Conservation (phyloP, 2,888 invertebrate genomes). For the Acrobasis consociella region DNA sequence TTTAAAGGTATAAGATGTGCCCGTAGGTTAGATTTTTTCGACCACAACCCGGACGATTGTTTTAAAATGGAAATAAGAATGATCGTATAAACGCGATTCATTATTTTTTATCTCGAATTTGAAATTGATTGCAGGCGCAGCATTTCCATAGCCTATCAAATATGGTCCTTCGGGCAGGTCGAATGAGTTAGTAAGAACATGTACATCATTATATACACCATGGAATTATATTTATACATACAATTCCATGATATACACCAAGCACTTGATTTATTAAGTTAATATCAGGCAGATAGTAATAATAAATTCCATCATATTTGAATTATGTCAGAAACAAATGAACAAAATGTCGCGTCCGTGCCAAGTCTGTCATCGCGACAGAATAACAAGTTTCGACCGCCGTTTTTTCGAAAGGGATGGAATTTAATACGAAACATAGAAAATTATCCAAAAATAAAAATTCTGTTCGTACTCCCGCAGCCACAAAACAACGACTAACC, state of each 20-base stretch:
- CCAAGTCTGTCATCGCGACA: slow-evolving; percentile 73
- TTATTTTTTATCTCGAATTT: too few relatives aligned
- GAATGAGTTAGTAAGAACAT: too few relatives aligned
- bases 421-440: slow-evolving; percentile 81
- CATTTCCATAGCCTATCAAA: too few relatives aligned
- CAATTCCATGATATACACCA: slow-evolving; percentile 24
- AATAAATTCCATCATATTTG: slow-evolving; percentile 18
- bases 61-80: too few relatives aligned
- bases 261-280: slow-evolving; percentile 28
- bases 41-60: too few relatives aligned
- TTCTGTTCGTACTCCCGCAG: slow-evolving; percentile 74
- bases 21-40: too few relatives aligned
- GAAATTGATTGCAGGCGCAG: too few relatives aligned
- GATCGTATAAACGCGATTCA: too few relatives aligned
- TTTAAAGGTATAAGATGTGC: too few relatives aligned
- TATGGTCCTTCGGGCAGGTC: too few relatives aligned
- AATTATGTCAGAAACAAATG: slow-evolving; percentile 54
- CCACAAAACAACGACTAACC: slow-evolving; percentile 68
- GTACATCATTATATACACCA: too few relatives aligned
- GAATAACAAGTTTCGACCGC: slow-evolving; percentile 78
- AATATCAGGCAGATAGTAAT: slow-evolving; percentile 17
- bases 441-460: slow-evolving; percentile 81
- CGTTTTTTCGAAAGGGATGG: slow-evolving; percentile 81
- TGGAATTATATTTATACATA: too few relatives aligned
- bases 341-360: slow-evolving; percentile 43